A percentile compares a stretch with the other conserved stretches of the same genome.
These are phyloP conservation scores for Okapia johnstoni DNA, from an alignment of 2,113 vertebrate genomes.

Conservation along the genomic window DNA sequence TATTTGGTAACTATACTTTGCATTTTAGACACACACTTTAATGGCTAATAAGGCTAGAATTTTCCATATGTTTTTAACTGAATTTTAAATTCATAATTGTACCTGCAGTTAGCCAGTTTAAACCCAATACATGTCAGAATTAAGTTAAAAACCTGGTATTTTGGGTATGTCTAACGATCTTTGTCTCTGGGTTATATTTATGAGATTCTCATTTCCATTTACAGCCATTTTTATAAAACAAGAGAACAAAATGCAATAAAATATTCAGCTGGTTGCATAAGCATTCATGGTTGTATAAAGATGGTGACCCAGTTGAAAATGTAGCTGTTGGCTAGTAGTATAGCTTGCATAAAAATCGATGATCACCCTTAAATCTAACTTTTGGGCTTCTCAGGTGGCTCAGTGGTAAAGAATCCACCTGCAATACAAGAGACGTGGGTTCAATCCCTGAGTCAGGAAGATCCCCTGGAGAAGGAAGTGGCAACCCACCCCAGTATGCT, in stretches of 20 bases:
- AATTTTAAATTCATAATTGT: slow-evolving; percentile 32
- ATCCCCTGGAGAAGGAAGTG: background rate
- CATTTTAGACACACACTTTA: background rate
- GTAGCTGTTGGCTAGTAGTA: background rate
- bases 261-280: background rate
- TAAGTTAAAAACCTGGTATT: slow-evolving; percentile 1
- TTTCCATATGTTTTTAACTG: background rate
- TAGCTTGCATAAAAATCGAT: background rate
- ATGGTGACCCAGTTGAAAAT: background rate
- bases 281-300: background rate
- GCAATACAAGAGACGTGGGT: background rate
- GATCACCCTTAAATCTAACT: background rate
- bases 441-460: background rate
- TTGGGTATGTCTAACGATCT: background rate
- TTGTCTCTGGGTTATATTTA: background rate
- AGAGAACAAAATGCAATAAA: background rate
- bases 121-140: background rate
- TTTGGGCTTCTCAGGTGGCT: background rate
- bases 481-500: background rate
- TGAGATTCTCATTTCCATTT: background rate
- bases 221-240: background rate
- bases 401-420: background rate
- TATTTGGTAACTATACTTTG: slow-evolving; percentile 2
- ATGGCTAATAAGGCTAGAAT: background rate
- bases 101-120: background rate